Conservation (phyloP, 1,140 invertebrate species). For the Temnothorax longispinosus region DNA sequence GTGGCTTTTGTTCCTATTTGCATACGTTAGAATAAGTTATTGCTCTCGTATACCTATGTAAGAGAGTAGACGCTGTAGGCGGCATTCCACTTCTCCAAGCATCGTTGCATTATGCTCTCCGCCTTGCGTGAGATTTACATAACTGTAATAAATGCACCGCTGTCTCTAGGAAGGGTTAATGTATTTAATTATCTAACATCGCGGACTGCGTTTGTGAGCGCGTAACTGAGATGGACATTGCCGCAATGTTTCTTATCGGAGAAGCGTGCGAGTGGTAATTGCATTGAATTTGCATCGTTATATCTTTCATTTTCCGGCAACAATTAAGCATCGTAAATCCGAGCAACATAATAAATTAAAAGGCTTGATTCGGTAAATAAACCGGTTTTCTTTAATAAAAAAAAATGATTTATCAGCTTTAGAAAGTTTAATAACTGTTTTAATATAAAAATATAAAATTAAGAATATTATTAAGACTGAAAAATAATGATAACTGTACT, state of each 20-base stretch:
- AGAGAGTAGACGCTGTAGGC: slow-evolving; percentile 45
- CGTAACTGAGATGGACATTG: slow-evolving; percentile 17
- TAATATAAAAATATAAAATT: not conserved
- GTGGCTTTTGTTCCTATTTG: slow-evolving; percentile 44
- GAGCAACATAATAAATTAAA: not conserved
- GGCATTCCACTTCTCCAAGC: slow-evolving; percentile 50
- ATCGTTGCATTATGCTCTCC: slow-evolving; percentile 45
- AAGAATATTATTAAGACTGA: not conserved
- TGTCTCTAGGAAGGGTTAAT: slow-evolving; percentile 9
- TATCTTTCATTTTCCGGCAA: not conserved
- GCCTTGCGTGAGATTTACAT: slow-evolving; percentile 48
- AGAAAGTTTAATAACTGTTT: not conserved
- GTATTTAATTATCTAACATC: slow-evolving; percentile 43
- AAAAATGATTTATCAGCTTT: not conserved
- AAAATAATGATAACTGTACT: not conserved
- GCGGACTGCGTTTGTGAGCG: slow-evolving; percentile 2
- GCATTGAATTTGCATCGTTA: not conserved
- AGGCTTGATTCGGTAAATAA: not conserved
- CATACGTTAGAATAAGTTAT: slow-evolving; percentile 54
- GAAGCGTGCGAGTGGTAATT: not conserved
- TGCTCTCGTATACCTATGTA: slow-evolving; percentile 28
- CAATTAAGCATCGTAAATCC: not conserved
- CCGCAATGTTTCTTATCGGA: not conserved
- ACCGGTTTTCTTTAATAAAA: not conserved
- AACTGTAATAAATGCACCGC: slow-evolving; percentile 36